These are phyloP conservation scores for Notarius quadriscutis DNA, from an alignment of 2,113 vertebrate genomes.

Conservation along the genomic window DNA sequence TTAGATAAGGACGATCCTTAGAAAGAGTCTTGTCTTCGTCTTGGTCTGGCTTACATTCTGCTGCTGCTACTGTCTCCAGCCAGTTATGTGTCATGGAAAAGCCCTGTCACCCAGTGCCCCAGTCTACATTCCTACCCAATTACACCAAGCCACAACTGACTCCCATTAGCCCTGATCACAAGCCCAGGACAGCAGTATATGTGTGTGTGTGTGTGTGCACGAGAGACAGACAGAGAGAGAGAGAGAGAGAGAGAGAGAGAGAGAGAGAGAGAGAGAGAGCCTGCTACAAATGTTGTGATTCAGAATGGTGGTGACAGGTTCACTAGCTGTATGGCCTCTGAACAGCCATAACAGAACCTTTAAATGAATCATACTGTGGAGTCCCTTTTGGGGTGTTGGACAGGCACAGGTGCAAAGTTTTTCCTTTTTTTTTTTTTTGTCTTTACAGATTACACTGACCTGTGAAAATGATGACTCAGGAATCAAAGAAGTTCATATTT, in stretches of 20 bases:
- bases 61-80: conserved; percentile 3
- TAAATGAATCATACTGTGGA: conserved; percentile 23
- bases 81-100: conserved; percentile 49
- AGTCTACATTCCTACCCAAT: conserved; percentile 73
- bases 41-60: background rate
- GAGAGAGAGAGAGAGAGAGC: background rate
- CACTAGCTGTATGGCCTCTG: conserved; percentile 41
- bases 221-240: background rate
- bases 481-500: conserved; percentile 8
- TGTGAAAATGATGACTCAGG: background rate
- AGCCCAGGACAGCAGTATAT: conserved; percentile 47
- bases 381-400: conserved; percentile 6
- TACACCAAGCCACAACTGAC: conserved; percentile 72
- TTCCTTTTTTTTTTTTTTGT: background rate
- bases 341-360: conserved; percentile 39
- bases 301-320: conserved; percentile 49
- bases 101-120: conserved; percentile 59
- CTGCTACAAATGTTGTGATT: conserved; percentile 38
- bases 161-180: conserved; percentile 73
- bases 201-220: conserved; percentile 13
- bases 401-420: background rate
- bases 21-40: background rate
- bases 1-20: conserved; percentile 33
- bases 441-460: background rate
- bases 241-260: background rate